A percentile compares a stretch with the other conserved stretches of the same genome.
phyloP scores from a whole-genome alignment of 2,888 invertebrate species.

The Lysandra bellargus region DNA sequence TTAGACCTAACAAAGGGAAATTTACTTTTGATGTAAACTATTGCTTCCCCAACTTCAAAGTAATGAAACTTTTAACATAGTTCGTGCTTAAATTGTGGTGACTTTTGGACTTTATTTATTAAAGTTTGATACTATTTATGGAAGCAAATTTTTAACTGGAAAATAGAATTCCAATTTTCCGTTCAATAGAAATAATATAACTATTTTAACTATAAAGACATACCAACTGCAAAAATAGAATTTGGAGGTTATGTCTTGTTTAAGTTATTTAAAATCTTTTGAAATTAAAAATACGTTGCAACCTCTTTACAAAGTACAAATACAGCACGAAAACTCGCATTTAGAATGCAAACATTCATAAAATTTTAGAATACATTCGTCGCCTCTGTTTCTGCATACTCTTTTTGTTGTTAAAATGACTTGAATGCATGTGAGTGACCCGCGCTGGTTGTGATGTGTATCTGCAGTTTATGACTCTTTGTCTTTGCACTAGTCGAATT shows the following conservation, averaged over 20 bases:
- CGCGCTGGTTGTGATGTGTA: conserved; percentile 41
- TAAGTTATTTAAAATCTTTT: not conserved
- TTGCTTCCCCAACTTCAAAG: conserved; percentile 4
- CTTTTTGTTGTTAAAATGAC: conserved; percentile 33
- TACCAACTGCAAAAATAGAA: not conserved
- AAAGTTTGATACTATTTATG: conserved; percentile 3
- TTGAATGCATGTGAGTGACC: conserved; percentile 39
- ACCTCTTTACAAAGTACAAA: not conserved
- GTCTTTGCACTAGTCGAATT: conserved; percentile 38
- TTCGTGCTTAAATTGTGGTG: conserved; percentile 15
- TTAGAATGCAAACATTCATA: conserved; percentile 17
- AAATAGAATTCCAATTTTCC: not conserved
- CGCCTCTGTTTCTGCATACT: conserved; percentile 20
- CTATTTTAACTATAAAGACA: not conserved
- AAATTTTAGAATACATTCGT: not conserved
- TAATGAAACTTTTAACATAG: conserved; percentile 25
- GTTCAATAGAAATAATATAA: not conserved
- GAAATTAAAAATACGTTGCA: not conserved
- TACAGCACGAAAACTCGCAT: not conserved
- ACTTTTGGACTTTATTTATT: conserved; percentile 12
- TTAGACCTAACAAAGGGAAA: not conserved
- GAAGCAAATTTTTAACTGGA: not conserved
- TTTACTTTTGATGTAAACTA: conserved; percentile 28
- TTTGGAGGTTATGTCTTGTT: not conserved
- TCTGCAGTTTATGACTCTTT: conserved; percentile 47